These are phyloP conservation scores for Huso huso DNA, from an alignment of 2,797 vertebrate genomes.

Conservation along the genomic window DNA sequence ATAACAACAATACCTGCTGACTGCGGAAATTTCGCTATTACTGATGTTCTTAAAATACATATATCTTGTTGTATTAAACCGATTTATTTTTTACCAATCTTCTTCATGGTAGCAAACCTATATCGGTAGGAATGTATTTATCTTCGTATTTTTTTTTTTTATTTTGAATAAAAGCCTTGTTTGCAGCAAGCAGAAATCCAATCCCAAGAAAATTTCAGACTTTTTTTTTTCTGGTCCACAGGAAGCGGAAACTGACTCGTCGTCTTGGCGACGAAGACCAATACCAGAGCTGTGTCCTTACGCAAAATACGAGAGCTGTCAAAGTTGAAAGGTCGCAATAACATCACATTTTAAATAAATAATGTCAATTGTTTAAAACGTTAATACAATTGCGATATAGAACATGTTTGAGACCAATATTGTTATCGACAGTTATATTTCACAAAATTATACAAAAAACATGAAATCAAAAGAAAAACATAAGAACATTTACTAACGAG, in stretches of 20 bases:
- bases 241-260: conserved; percentile 31
- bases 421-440: too few relatives aligned
- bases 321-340: too few relatives aligned
- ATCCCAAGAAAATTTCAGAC: conserved; percentile 12
- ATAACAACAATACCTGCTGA: background rate
- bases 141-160: background rate
- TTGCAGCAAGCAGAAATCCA: conserved; percentile 4
- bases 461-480: too few relatives aligned
- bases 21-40: too few relatives aligned
- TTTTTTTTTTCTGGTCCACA: conserved; percentile 23
- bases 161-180: conserved; percentile 9
- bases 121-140: conserved; percentile 1
- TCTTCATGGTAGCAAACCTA: conserved; percentile 1
- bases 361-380: too few relatives aligned
- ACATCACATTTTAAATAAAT: too few relatives aligned
- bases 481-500: too few relatives aligned
- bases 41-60: conserved; percentile 4
- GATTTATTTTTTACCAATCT: background rate
- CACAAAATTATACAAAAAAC: too few relatives aligned
- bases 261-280: conserved; percentile 16
- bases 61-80: conserved; percentile 3
- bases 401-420: too few relatives aligned
- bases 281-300: conserved; percentile 9
- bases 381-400: too few relatives aligned
- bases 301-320: conserved; percentile 7